These are phyloP conservation scores for Lamprotornis superbus DNA, from an alignment of 2,113 vertebrate species.

Conservation along the genomic window DNA sequence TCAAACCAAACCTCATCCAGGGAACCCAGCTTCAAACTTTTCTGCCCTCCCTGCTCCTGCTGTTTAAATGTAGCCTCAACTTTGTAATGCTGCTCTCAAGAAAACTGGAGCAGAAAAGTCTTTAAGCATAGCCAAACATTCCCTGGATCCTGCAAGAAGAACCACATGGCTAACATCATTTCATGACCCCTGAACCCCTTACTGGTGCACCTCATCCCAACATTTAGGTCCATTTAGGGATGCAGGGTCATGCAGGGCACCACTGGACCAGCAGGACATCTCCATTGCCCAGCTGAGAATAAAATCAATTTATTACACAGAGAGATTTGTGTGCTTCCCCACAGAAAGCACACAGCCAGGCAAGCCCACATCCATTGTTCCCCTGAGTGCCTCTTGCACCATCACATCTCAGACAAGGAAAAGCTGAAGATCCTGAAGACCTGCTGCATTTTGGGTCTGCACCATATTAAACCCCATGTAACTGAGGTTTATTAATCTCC, in stretches of 20 bases:
- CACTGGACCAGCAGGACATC: accelerated
- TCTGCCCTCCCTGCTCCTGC: neutral
- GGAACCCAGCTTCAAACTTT: neutral
- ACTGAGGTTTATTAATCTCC: neutral
- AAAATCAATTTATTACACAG: neutral
- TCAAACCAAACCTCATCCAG: neutral
- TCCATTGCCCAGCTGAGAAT: neutral
- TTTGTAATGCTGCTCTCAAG: neutral
- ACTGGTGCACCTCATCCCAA: neutral
- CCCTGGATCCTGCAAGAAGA: neutral
- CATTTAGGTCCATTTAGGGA: neutral
- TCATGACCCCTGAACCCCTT: neutral
- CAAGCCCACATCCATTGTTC: accelerated
- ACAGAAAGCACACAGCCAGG: accelerated
- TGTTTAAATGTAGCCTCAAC: neutral
- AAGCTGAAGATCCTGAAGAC: neutral
- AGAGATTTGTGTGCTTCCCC: neutral
- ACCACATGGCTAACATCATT: accelerated
- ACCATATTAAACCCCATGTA: neutral
- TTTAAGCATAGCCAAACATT: neutral
- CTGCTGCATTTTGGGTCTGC: neutral
- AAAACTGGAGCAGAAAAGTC: neutral
- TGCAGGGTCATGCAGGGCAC: neutral
- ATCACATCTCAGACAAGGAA: neutral
- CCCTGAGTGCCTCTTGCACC: neutral